Evolutionary conservation across 1,140 invertebrate genomes (phyloP).

Genomic region (Ptiloglossa arizonensis): DNA sequence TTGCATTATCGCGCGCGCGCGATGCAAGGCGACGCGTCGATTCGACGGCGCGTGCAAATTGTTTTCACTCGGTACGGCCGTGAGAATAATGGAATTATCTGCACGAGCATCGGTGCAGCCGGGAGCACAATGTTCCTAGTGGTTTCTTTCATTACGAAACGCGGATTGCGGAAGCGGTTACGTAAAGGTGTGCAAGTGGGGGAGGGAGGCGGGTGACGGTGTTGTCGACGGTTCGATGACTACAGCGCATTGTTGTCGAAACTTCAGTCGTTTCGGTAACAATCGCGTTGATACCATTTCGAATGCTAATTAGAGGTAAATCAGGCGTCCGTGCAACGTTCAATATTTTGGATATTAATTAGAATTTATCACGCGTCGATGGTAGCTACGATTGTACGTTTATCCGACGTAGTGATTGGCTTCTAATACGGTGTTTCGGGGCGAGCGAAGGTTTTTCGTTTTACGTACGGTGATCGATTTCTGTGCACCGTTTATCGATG

Average conservation of each 20-base stretch:
- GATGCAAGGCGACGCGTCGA: neutral
- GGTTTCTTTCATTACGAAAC: slow-evolving; percentile 34
- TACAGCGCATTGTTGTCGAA: neutral
- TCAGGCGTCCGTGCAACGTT: neutral
- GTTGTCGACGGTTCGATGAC: neutral
- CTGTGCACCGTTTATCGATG: neutral
- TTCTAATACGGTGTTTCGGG: neutral
- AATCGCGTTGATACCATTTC: neutral
- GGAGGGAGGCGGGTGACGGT: neutral
- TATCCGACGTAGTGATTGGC: neutral
- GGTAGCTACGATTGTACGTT: neutral
- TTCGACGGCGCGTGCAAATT: neutral
- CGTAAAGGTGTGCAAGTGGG: neutral
- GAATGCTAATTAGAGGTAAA: neutral
- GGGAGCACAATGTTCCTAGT: neutral
- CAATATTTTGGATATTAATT: neutral
- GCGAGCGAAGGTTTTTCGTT: too few species aligned
- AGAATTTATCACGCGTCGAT: neutral
- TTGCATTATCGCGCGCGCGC: neutral
- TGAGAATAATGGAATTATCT: slow-evolving; percentile 42
- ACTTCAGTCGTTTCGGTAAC: neutral
- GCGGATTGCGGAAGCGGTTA: neutral
- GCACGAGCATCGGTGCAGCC: slow-evolving; percentile 11
- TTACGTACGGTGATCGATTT: neutral
- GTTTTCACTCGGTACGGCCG: slow-evolving; percentile 8